These are phyloP conservation scores for Pholis gunnellus DNA, from an alignment of 2,113 vertebrate species.

Conservation along the genomic window DNA sequence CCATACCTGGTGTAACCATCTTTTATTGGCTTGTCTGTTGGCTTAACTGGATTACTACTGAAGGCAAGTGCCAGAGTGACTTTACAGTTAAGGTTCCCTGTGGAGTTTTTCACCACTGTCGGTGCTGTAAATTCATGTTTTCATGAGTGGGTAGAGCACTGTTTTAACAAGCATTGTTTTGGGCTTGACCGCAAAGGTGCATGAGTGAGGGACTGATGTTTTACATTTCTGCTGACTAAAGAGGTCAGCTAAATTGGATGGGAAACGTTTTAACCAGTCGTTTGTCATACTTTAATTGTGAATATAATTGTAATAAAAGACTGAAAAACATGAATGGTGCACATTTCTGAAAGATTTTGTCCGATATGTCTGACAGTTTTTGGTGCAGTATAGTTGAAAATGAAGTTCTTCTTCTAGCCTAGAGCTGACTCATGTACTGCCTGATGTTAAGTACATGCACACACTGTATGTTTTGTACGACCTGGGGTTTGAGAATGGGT, in stretches of 20 bases:
- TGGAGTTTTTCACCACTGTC: slow-evolving; percentile 12
- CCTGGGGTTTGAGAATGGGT: background rate
- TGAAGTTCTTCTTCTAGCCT: background rate
- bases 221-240: background rate
- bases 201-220: background rate
- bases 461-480: background rate
- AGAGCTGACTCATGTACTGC: background rate
- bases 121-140: background rate
- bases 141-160: background rate
- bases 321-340: background rate
- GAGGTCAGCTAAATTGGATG: background rate
- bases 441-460: background rate
- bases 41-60: slow-evolving; percentile 3
- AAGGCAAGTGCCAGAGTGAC: background rate
- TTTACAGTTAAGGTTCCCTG: slow-evolving; percentile 10
- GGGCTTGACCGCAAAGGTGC: background rate
- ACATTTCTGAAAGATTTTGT: background rate
- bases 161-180: background rate
- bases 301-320: background rate
- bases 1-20: background rate
- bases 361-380: background rate
- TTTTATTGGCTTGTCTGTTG: slow-evolving; percentile 15
- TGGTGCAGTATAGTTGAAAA: background rate
- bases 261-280: background rate
- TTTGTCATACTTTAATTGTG: background rate